Conservation (phyloP, 2,113 vertebrate genomes). For the Aptenodytes forsteri region DNA sequence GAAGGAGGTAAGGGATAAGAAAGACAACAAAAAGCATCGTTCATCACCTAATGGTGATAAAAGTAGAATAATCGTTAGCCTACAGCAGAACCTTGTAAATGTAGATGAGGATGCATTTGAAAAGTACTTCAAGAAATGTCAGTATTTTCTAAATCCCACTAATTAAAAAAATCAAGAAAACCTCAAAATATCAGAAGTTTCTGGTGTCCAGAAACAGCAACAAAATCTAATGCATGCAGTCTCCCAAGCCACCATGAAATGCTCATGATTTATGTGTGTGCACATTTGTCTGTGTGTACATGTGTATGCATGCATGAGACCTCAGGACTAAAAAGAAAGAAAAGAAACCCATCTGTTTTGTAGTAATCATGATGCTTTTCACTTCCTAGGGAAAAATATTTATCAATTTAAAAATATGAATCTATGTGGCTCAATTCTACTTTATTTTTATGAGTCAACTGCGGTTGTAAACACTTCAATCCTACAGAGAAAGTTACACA, state of each 20-base stretch:
- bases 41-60: background rate
- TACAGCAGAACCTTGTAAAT: background rate
- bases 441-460: conserved; percentile 53
- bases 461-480: conserved; percentile 34
- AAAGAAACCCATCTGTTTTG: background rate
- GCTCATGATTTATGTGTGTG: background rate
- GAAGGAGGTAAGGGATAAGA: background rate
- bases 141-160: background rate
- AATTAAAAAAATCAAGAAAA: background rate
- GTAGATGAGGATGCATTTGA: background rate
- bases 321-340: background rate
- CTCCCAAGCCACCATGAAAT: background rate
- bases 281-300: background rate
- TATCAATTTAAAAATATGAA: conserved; percentile 4
- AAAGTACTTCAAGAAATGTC: background rate
- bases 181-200: background rate
- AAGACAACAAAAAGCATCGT: background rate
- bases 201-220: background rate
- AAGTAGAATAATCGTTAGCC: background rate
- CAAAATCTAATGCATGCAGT: background rate
- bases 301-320: background rate
- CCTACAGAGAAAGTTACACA: conserved; percentile 20
- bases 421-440: background rate
- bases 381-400: conserved; percentile 1
- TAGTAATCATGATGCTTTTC: background rate